phyloP scores from a whole-genome alignment of 2,797 vertebrate genomes.

The Rhinogobio ventralis region DNA sequence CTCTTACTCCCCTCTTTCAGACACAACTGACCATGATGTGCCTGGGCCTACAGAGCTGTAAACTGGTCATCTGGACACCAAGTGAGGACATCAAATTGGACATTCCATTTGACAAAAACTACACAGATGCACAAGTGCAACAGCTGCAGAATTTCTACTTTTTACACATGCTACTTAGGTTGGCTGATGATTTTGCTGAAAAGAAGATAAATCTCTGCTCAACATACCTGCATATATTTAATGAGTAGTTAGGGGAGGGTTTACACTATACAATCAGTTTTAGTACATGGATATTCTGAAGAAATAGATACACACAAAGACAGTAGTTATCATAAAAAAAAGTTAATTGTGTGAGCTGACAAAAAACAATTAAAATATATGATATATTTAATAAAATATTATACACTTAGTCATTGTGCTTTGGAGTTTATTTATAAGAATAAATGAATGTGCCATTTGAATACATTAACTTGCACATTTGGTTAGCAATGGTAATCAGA shows the following conservation, averaged over 20 bases:
- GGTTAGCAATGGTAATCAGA: not conserved
- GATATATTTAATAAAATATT: not conserved
- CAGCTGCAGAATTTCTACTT: not conserved
- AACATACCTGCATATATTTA: not conserved
- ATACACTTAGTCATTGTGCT: not conserved
- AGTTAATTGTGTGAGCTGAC: not conserved
- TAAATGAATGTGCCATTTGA: not conserved
- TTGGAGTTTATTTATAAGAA: not conserved
- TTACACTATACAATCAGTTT: not conserved
- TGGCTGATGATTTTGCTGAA: not conserved
- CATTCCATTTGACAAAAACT: not conserved
- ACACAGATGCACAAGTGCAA: not conserved
- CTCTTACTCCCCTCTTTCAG: not conserved
- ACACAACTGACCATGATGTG: not conserved
- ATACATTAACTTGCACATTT: not conserved
- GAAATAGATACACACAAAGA: too few species aligned
- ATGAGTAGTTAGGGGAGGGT: not conserved
- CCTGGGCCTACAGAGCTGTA: not conserved
- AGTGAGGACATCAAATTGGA: not conserved
- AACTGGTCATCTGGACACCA: constrained; percentile 1
- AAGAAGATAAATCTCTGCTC: not conserved
- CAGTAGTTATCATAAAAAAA: too few species aligned
- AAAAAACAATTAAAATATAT: not conserved
- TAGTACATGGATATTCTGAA: not conserved
- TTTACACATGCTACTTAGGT: not conserved